phyloP scores from a whole-genome alignment of 2,888 invertebrate species.

The Machimus atricapillus region DNA sequence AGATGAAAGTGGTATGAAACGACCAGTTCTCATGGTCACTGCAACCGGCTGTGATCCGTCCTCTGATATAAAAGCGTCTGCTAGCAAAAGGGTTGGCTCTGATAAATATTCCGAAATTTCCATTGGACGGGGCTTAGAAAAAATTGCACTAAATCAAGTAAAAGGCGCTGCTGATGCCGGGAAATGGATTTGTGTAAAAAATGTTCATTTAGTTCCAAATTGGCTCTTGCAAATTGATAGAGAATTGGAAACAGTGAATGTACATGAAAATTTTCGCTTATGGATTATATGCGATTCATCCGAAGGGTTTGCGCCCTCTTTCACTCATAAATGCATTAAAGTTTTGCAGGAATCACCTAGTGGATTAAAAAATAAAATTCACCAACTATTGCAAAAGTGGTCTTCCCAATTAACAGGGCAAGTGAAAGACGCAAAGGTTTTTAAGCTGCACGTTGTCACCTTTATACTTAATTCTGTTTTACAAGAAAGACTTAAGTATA shows the following conservation, averaged over 20 bases:
- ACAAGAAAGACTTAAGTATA: constrained; percentile 89
- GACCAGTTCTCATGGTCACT: constrained; percentile 84
- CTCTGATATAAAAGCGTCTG: constrained; percentile 75
- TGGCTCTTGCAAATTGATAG: constrained; percentile 76
- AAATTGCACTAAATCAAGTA: constrained; percentile 68
- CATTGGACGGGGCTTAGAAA: constrained; percentile 81
- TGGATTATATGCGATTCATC: constrained; percentile 90
- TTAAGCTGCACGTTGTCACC: constrained; percentile 75
- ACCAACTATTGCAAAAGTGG: constrained; percentile 78
- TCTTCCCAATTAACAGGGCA: constrained; percentile 50
- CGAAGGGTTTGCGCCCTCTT: constrained; percentile 74
- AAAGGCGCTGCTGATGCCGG: constrained; percentile 69
- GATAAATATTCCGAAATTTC: constrained; percentile 73
- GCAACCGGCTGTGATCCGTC: constrained; percentile 93
- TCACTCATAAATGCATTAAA: constrained; percentile 81
- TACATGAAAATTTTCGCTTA: constrained; percentile 70
- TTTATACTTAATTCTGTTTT: constrained; percentile 90
- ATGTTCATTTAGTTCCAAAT: constrained; percentile 77
- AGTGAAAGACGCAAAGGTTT: constrained; percentile 60
- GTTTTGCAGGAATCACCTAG: constrained; percentile 85
- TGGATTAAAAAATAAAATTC: constrained; percentile 83
- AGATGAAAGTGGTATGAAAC: constrained; percentile 60
- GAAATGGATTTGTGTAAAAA: constrained; percentile 81
- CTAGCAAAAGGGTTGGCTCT: constrained; percentile 62
- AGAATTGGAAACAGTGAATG: constrained; percentile 64